Evolutionary conservation across 1,140 invertebrate genomes (phyloP).

Genomic region (Cepaea nemoralis): DNA sequence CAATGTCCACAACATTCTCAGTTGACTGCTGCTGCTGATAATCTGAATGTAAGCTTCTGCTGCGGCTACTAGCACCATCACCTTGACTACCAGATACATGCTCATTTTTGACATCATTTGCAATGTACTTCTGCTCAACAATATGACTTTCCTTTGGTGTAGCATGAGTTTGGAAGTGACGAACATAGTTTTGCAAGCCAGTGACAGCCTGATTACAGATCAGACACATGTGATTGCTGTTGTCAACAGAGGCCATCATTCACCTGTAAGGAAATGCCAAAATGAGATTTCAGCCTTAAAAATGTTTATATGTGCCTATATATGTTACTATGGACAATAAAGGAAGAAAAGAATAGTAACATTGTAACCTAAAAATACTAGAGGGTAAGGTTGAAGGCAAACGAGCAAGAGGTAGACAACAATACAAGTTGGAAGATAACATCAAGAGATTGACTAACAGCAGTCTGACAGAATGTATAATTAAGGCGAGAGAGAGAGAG

Average conservation of each 20-base stretch:
- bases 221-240: constrained; percentile 81
- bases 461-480: no score
- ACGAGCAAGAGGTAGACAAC: no score
- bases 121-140: constrained; percentile 3
- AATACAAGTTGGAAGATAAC: no score
- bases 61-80: not conserved
- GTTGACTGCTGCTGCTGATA: not conserved
- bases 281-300: not conserved
- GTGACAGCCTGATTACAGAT: constrained; percentile 85
- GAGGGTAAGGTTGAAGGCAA: no score
- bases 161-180: constrained; percentile 72
- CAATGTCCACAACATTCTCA: constrained; percentile 20
- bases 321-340: not conserved
- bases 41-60: not conserved
- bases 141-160: constrained; percentile 16
- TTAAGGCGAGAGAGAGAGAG: no score
- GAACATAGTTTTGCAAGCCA: constrained; percentile 85
- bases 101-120: not conserved
- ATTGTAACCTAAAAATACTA: no score
- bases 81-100: not conserved
- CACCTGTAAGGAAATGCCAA: not conserved
- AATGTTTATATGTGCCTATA: not conserved
- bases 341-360: not conserved
- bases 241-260: constrained; percentile 45
- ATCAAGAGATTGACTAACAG: no score